phyloP scores from a whole-genome alignment of 2,797 vertebrate species.

The Anomalospiza imberbis region DNA sequence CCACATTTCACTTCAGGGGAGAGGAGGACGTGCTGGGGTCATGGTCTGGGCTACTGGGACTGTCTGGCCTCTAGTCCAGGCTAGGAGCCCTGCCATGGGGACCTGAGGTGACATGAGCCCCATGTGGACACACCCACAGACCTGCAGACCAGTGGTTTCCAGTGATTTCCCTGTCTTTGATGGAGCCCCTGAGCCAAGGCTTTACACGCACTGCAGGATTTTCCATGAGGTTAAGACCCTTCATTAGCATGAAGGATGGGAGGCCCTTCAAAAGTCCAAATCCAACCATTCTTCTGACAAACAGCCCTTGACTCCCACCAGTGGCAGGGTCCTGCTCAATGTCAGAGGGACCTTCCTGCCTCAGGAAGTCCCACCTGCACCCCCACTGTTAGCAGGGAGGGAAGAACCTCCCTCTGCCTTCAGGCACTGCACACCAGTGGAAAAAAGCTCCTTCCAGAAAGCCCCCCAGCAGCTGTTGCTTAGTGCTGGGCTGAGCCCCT shows the following conservation, averaged over 20 bases:
- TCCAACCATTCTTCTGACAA: fast-evolving
- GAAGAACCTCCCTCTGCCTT: not conserved
- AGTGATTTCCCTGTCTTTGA: not conserved
- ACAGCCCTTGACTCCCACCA: fast-evolving
- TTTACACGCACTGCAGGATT: not conserved
- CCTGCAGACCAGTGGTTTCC: not conserved
- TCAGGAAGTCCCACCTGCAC: not conserved
- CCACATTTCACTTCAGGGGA: not conserved
- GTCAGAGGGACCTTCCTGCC: not conserved
- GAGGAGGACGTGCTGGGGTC: fast-evolving
- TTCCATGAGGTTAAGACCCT: not conserved
- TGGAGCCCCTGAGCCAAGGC: not conserved
- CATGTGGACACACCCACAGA: not conserved
- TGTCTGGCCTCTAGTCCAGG: not conserved
- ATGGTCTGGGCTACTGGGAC: fast-evolving
- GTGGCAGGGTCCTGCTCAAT: not conserved
- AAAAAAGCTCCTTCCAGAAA: not conserved
- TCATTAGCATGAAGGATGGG: fast-evolving
- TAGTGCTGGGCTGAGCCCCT: not conserved
- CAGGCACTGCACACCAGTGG: not conserved
- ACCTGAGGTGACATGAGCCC: not conserved
- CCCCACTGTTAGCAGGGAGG: not conserved
- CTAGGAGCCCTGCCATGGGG: not conserved
- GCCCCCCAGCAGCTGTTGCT: not conserved
- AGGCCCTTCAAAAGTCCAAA: not conserved